Conservation (phyloP, 1,140 invertebrate genomes). For the Drosophila nigrodunni region DNA sequence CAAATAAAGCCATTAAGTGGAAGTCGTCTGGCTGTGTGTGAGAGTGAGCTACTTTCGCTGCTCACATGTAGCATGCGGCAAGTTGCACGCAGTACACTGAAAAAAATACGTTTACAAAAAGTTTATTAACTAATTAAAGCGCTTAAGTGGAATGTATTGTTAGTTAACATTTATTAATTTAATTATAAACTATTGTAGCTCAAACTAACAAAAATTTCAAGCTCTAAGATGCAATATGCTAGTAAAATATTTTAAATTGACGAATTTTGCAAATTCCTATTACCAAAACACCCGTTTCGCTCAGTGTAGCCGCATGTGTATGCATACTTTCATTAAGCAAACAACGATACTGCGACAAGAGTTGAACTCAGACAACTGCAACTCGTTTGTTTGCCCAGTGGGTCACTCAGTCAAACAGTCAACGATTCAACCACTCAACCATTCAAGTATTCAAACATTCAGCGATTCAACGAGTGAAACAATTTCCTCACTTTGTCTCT, state of each 20-base stretch:
- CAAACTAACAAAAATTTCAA: no score
- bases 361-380: conserved; percentile 64
- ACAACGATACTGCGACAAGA: conserved; percentile 42
- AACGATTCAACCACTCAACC: conserved; percentile 15
- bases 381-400: conserved; percentile 49
- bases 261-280: no score
- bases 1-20: conserved; percentile 77
- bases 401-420: conserved; percentile 64
- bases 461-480: conserved; percentile 12
- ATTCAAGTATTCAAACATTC: no score
- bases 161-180: no score
- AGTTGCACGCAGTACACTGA: conserved; percentile 15
- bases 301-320: background rate
- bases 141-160: no score
- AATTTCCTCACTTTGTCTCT: conserved; percentile 5
- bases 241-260: no score
- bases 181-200: no score
- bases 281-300: background rate
- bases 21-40: conserved; percentile 42
- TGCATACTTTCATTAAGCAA: conserved; percentile 74
- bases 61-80: conserved; percentile 54
- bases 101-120: no score
- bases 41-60: conserved; percentile 75
- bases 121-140: no score
- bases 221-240: no score